Evolutionary conservation across 2,797 vertebrate genomes (phyloP).

Genomic region (Neopelma chrysocephalum): DNA sequence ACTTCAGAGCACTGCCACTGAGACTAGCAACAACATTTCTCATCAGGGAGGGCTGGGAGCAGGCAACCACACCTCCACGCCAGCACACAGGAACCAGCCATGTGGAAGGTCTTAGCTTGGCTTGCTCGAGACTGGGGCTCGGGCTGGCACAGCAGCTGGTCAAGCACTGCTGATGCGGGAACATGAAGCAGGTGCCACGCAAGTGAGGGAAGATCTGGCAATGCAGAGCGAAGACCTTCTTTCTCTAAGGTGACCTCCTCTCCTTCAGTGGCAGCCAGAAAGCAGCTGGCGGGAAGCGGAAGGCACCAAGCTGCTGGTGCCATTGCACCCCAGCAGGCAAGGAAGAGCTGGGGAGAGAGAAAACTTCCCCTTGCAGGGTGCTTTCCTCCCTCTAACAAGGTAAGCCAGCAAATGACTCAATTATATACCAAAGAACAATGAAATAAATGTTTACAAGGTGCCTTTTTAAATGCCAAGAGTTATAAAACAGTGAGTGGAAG

Average conservation of each 20-base stretch:
- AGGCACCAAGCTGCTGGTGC: background rate
- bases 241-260: background rate
- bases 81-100: background rate
- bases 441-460: slow-evolving; percentile 61
- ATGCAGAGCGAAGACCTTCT: background rate
- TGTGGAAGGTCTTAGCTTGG: background rate
- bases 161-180: background rate
- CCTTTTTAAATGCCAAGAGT: slow-evolving; percentile 44
- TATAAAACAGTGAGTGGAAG: slow-evolving; percentile 55
- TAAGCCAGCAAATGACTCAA: slow-evolving; percentile 39
- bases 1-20: background rate
- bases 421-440: slow-evolving; percentile 49
- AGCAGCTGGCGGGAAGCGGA: background rate
- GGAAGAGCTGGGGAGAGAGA: background rate
- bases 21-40: background rate
- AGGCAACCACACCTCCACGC: background rate
- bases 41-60: background rate
- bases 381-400: slow-evolving; percentile 51
- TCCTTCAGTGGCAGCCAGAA: background rate
- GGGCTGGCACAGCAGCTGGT: background rate
- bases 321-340: background rate
- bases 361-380: slow-evolving; percentile 32
- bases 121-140: accelerated
- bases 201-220: background rate
- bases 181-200: background rate